Base-by-base conservation (phyloP, 1,140 invertebrate species). In the Zaprionus lachaisei region DNA sequence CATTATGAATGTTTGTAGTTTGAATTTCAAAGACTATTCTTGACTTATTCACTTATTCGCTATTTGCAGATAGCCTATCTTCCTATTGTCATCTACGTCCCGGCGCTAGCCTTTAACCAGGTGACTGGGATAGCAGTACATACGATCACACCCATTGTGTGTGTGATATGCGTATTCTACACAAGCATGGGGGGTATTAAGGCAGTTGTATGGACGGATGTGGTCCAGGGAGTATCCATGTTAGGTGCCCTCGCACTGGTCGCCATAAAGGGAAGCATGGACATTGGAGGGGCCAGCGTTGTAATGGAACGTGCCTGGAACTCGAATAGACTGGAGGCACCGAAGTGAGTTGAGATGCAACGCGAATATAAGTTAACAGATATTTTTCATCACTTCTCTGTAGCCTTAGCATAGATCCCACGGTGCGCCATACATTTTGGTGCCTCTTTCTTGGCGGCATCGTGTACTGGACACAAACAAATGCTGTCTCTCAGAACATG, bases 171-270 rank as follows among this genome's bases (percentile, higher is more conserved):
- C 92, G 97, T 97, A 20, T 97, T 97, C 87, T 98, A 98, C 84
- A 97, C 97, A 2, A 95, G 96, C 56, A 87, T 98, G 93, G 97
- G 97, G 65, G 97, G 97, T 0, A 93, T 98, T 63, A 97, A 97
- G 93, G 97, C 97, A 0, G 97, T 98, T 0, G 95, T 98, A 20
- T 97, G 96, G 97, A 98, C 97, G 1, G 97, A 98, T 93, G 95
- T 96, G 0, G 95, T 98, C 67, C 97, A 98, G 93, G 95, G 96
- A 1, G 80, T 95, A 12, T 94, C 97, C 5, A 98, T 98, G 96
- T 94, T 97, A 74, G 95, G 94, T 0, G 96, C 96, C 1, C 93
- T 97, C 2, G 93, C 96, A 2, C 93, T 94, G 0, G 95, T 97
- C 0, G 93, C 96, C 0, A 83, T 96, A 5, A 94, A 96, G 63